Conservation (phyloP, 2,888 invertebrate genomes). For the Nymphalis urticae region DNA sequence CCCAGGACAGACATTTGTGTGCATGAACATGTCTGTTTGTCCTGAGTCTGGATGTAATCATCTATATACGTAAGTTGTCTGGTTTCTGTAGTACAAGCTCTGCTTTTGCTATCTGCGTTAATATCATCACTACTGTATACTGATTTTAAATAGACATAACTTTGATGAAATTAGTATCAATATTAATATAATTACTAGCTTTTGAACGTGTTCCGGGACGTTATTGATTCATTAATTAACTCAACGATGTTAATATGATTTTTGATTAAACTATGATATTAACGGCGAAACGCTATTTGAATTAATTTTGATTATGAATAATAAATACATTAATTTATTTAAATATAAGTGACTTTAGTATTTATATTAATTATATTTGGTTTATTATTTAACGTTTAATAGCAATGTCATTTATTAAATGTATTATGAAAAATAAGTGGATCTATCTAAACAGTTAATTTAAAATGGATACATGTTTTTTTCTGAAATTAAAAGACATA, state of each 20-base stretch:
- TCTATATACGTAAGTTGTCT: too few relatives aligned
- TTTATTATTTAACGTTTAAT: not conserved
- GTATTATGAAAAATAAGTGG: too few relatives aligned
- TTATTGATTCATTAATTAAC: constrained; percentile 33
- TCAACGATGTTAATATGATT: constrained; percentile 28
- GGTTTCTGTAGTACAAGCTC: too few relatives aligned
- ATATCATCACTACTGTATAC: not conserved
- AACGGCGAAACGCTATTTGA: constrained; percentile 3
- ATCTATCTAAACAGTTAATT: too few relatives aligned
- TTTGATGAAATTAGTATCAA: constrained; percentile 23
- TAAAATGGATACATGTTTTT: too few relatives aligned
- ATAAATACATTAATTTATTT: not conserved
- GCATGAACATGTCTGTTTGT: too few relatives aligned
- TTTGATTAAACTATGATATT: constrained; percentile 28
- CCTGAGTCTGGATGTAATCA: too few relatives aligned
- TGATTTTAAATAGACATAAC: constrained; percentile 12
- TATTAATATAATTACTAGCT: constrained; percentile 27
- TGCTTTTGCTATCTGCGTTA: too few relatives aligned
- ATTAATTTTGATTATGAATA: constrained; percentile 12
- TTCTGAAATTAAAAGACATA: too few relatives aligned
- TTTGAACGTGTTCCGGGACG: constrained; percentile 21
- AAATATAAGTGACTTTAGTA: not conserved
- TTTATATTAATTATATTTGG: not conserved
- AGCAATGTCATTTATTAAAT: too few relatives aligned
- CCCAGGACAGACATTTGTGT: too few relatives aligned